Conservation (phyloP, 2,113 vertebrate genomes). For the Condylura cristata region DNA sequence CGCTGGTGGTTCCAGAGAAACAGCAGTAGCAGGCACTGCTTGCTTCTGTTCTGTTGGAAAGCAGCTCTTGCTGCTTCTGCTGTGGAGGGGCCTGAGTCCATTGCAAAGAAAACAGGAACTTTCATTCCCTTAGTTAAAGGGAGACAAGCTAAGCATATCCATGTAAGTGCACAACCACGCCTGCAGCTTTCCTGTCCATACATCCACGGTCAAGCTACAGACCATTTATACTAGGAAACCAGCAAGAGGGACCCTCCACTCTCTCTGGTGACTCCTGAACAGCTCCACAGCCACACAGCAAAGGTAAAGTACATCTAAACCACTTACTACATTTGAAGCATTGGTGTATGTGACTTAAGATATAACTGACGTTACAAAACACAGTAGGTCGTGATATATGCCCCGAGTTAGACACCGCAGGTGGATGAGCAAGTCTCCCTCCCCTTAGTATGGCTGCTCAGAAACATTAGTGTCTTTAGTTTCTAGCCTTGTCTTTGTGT, state of each 20-base stretch:
- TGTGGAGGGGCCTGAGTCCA: background rate
- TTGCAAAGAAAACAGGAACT: background rate
- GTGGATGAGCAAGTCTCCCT: background rate
- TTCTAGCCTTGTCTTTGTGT: background rate
- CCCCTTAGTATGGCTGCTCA: background rate
- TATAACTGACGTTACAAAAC: background rate
- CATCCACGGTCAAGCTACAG: slow-evolving; percentile 4
- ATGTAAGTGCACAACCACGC: background rate
- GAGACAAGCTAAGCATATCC: background rate
- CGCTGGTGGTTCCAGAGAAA: background rate
- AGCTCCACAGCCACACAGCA: background rate
- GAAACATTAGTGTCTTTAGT: background rate
- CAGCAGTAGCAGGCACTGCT: background rate
- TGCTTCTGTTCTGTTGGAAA: background rate
- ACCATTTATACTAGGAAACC: slow-evolving; percentile 26
- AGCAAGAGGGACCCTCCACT: background rate
- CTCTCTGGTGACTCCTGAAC: background rate
- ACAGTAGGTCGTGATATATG: no score
- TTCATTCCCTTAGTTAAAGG: background rate
- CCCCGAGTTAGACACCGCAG: background rate
- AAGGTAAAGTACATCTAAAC: slow-evolving; percentile 21
- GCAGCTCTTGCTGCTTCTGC: no score
- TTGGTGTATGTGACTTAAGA: background rate
- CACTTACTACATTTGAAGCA: background rate
- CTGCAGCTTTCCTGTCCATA: slow-evolving; percentile 33